phyloP scores from a whole-genome alignment of 1,140 invertebrate genomes.

The Prorops nasuta region DNA sequence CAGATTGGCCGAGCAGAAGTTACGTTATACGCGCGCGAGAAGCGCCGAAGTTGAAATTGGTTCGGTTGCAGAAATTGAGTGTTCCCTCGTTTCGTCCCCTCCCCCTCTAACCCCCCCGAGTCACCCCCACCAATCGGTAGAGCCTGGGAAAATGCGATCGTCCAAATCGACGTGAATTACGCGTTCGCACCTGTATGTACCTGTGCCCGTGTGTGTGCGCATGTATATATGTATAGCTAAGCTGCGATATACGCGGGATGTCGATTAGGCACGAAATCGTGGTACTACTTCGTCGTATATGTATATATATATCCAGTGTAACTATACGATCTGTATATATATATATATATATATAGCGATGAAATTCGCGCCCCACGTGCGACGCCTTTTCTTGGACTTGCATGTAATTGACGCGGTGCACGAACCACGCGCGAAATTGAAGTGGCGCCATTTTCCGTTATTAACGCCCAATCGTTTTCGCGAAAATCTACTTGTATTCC shows the following conservation, averaged over 20 bases:
- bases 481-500: too few relatives aligned
- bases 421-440: background rate
- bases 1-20: slow-evolving; percentile 51
- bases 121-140: background rate
- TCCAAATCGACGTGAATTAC: slow-evolving; percentile 26
- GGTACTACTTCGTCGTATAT: background rate
- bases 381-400: too few relatives aligned
- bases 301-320: background rate
- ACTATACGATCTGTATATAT: too few relatives aligned
- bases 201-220: background rate
- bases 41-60: slow-evolving; percentile 52
- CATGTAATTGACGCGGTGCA: background rate
- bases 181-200: slow-evolving; percentile 31
- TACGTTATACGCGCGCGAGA: slow-evolving; percentile 41
- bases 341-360: too few relatives aligned
- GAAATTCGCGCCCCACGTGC: too few relatives aligned
- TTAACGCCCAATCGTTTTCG: too few relatives aligned
- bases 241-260: background rate
- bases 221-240: background rate
- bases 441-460: too few relatives aligned
- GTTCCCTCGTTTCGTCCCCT: slow-evolving; percentile 20
- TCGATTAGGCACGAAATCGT: background rate
- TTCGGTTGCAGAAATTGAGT: slow-evolving; percentile 46
- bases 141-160: slow-evolving; percentile 16
- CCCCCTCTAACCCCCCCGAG: background rate